Conservation (phyloP, 2,888 invertebrate species). For the Plagodis dolabraria region DNA sequence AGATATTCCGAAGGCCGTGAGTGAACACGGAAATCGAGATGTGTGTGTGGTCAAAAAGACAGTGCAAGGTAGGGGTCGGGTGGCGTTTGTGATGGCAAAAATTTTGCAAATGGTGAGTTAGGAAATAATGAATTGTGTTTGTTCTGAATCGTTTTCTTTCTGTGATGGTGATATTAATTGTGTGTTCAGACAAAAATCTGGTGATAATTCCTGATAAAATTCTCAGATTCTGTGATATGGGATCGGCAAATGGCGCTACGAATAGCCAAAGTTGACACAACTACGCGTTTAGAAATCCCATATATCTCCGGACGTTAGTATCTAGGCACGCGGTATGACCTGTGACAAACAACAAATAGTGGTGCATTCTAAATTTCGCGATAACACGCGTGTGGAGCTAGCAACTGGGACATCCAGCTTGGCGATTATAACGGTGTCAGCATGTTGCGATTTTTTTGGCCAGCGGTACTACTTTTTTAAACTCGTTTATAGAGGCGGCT, state of each 20-base stretch:
- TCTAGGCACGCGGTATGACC: constrained; percentile 73
- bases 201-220: constrained; percentile 75
- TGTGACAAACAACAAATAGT: constrained; percentile 74
- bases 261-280: constrained; percentile 84
- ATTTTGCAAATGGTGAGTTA: constrained; percentile 91
- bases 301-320: constrained; percentile 70
- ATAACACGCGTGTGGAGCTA: constrained; percentile 74
- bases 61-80: constrained; percentile 91
- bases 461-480: constrained; percentile 85
- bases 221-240: constrained; percentile 78
- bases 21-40: constrained; percentile 86
- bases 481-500: constrained; percentile 84
- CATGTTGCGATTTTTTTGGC: constrained; percentile 86
- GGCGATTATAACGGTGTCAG: constrained; percentile 86
- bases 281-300: constrained; percentile 82
- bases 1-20: constrained; percentile 88
- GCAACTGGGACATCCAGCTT: constrained; percentile 84
- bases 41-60: constrained; percentile 87
- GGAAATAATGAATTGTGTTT: constrained; percentile 76
- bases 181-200: constrained; percentile 69
- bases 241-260: constrained; percentile 84
- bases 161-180: constrained; percentile 73
- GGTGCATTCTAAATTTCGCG: constrained; percentile 76
- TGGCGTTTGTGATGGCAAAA: constrained; percentile 92
- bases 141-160: constrained; percentile 61